Base-by-base conservation (phyloP, 1,140 invertebrate genomes). In the Caenorhabditis remanei region DNA sequence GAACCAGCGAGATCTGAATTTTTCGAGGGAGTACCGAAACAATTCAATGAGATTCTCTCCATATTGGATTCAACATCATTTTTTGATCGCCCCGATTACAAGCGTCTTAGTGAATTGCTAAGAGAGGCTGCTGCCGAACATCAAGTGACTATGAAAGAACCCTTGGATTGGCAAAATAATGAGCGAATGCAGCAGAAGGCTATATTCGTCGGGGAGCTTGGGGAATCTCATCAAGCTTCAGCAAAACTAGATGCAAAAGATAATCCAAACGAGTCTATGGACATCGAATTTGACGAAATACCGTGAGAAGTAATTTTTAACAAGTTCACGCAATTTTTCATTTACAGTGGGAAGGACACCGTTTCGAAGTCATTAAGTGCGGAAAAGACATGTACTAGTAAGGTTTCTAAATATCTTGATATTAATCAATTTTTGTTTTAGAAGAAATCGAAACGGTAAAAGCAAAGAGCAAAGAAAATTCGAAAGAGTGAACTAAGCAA, bases 151-250 rank as follows among this genome's bases (percentile, higher is more conserved):
- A 67, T 83, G n/a, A 58, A 89, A 48, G 84, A 86, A 24, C 90
- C 89, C 7, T 56, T 90, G n/a, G 90, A 90, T 43, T 90, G 90
- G 90, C 86, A 87, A 50, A 87, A 55, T 13, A 83, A 87, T 48
- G 40, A 46, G 14, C 16, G 86, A 55, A 83, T 90, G 46, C 84
- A 88, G 19, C 63, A 89, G 24, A 88, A 87, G 43, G 89, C 90
- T 11, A 75, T 75, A 19, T 75, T 87, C 46, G 87, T 90, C n/a
- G 90, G 90, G 8, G 89, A 90, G 40, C 83, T 90, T 7, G 90
- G 90, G 16, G 85, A 90, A 85, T 90, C 88, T 24, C 67, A 90
- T 61, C 53, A 90, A 32, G 85, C 87, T 7, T 90, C 90, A 5
- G 61, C 83, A 14, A 84, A 83, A 21, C 32, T 90, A 21, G 48